Evolutionary conservation across 2,113 vertebrate genomes (phyloP).

Genomic region (Chrysochloris asiatica): DNA sequence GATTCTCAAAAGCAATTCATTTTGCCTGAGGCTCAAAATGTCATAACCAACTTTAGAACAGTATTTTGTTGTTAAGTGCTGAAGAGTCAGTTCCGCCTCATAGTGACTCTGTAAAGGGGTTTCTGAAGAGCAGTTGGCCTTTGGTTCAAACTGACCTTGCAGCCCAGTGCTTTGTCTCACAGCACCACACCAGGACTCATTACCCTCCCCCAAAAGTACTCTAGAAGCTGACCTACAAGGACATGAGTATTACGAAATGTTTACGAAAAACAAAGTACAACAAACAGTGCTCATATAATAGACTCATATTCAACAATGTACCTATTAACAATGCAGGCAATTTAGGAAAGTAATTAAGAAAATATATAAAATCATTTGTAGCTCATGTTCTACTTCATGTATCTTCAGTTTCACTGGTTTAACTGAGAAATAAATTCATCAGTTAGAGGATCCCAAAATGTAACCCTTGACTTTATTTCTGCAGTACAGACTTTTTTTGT

Average conservation of each 20-base stretch:
- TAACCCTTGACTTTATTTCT: constrained; percentile 29
- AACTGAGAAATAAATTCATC: constrained; percentile 52
- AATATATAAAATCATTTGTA: constrained; percentile 21
- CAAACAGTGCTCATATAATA: constrained; percentile 50
- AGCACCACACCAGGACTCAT: too few relatives aligned
- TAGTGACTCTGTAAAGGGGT: too few relatives aligned
- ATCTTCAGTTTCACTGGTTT: constrained; percentile 9
- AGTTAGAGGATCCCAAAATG: background rate
- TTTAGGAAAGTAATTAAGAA: constrained; percentile 37
- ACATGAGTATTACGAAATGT: constrained; percentile 56
- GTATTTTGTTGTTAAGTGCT: too few relatives aligned
- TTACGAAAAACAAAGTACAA: constrained; percentile 70
- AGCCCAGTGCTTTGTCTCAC: too few relatives aligned
- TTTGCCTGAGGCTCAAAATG: constrained; percentile 53
- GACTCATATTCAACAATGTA: constrained; percentile 40
- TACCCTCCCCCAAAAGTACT: constrained; percentile 34
- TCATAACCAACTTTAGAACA: constrained; percentile 43
- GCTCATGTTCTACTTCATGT: constrained; percentile 29
- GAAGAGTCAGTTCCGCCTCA: too few relatives aligned
- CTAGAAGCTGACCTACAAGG: constrained; percentile 36
- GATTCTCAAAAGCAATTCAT: constrained; percentile 55
- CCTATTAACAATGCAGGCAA: constrained; percentile 19
- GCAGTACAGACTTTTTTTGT: background rate
- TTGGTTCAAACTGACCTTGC: too few relatives aligned
- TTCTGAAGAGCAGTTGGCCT: too few relatives aligned